Base-by-base conservation (phyloP, 2,888 invertebrate genomes). In the Timema cristinae region DNA sequence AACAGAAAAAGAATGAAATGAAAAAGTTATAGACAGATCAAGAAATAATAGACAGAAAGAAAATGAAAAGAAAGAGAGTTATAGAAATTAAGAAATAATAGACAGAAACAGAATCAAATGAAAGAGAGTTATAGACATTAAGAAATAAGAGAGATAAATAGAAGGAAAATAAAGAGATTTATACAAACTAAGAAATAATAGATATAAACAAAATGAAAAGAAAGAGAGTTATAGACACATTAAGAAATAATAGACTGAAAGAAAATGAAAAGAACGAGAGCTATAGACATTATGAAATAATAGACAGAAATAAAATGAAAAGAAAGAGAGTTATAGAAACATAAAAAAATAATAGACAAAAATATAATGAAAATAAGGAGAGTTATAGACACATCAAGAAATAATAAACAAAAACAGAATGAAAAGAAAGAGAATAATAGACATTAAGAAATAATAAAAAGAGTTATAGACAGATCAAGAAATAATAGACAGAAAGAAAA, bases 231-330 rank as follows among this genome's bases (percentile, higher is more conserved):
- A 66, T n/a, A 7, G 48, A 7, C 13, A 52, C 52, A 48, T 9
- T 1, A 66, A 16, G n/a, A 15, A 47, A 48, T 1, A 0, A 6
- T 9, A 6, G 8, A 66, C 7, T 2, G 1, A 15, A 59, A 16
- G 10, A 16, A 8, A 47, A 2, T n/a, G 32, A 75, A 73, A 71
- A 73, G 51, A 76, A 71, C 48, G 52, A 63, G 9, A 56, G 10
- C 47, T 15, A 54, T 32, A 48, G 8, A 48, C n/a, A 6, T 9
- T 6, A 59, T 1, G 7, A 16, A 5, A 59, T 0, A 11, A 5
- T 1, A 11, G 9, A 47, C 71, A 73, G 75, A 73, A 71, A 72
- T 51, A 76, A 69, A 48, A 50, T 56, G 13, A 56, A 32, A 63
- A 50, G 54, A 56, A 56, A 52, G 67, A 71, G 51, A 72, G 48